Percentiles rank a stretch among this genome's conserved stretches.
These are phyloP conservation scores for Ephialtes manifestator DNA, from an alignment of 2,888 invertebrate species.

Conservation along the genomic window DNA sequence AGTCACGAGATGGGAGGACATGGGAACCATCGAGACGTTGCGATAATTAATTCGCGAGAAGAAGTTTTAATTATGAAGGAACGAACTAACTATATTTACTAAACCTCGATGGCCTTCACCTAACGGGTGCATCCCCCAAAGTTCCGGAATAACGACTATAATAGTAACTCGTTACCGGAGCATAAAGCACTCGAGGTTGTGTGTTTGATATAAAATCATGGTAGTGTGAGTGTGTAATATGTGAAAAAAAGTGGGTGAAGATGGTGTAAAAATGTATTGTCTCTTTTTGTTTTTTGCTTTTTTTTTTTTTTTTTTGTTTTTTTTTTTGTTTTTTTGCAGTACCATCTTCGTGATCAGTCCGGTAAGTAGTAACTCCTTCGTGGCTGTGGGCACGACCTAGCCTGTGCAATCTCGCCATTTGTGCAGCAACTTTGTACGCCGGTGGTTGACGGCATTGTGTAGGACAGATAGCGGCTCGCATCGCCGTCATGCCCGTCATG, in stretches of 20 bases:
- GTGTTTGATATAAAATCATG: conserved; percentile 51
- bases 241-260: conserved; percentile 29
- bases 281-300: conserved; percentile 14
- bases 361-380: conserved; percentile 91
- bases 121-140: conserved; percentile 60
- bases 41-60: conserved; percentile 51
- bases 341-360: conserved; percentile 90
- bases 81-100: conserved; percentile 45
- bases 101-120: conserved; percentile 67
- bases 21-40: conserved; percentile 44
- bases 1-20: conserved; percentile 6
- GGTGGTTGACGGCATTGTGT: conserved; percentile 90
- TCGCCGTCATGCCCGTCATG: conserved; percentile 71
- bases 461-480: conserved; percentile 77
- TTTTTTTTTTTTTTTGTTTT: conserved; percentile 36
- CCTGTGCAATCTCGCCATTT: conserved; percentile 94
- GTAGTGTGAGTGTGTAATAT: conserved; percentile 13
- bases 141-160: conserved; percentile 51
- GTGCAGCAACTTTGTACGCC: conserved; percentile 94
- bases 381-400: conserved; percentile 94
- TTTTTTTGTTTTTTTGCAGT: conserved; percentile 77
- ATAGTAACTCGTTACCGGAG: conserved; percentile 59
- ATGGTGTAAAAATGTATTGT: conserved; percentile 30
- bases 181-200: conserved; percentile 63
- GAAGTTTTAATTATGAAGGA: conserved; percentile 20